Evolutionary conservation across 2,797 vertebrate species (phyloP).

Genomic region (Pampus argenteus): DNA sequence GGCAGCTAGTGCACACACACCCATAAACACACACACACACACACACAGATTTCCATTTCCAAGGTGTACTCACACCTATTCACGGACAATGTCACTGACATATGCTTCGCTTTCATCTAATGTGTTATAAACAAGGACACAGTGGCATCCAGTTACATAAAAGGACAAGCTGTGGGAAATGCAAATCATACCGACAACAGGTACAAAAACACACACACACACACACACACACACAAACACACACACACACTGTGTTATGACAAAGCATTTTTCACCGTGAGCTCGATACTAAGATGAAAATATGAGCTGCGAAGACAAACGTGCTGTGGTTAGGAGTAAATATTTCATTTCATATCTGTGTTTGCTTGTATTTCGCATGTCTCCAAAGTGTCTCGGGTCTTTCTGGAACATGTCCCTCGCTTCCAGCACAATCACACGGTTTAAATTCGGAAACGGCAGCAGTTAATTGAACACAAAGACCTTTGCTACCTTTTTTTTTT

Average conservation of each 20-base stretch:
- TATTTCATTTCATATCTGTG: background rate
- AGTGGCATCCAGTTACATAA: slow-evolving; percentile 41
- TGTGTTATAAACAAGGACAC: slow-evolving; percentile 49
- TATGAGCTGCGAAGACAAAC: background rate
- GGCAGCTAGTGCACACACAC: slow-evolving; percentile 13
- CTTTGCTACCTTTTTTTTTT: too few species aligned
- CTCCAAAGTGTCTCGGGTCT: background rate
- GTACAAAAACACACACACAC: slow-evolving; percentile 1
- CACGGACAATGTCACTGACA: slow-evolving; percentile 41
- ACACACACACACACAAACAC: background rate
- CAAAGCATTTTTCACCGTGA: slow-evolving; percentile 4
- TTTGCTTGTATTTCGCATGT: slow-evolving; percentile 23
- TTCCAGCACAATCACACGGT: background rate
- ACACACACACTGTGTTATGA: slow-evolving; percentile 1
- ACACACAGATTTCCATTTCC: slow-evolving; percentile 22
- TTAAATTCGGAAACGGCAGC: background rate
- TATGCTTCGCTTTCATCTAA: slow-evolving; percentile 43
- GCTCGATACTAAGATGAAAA: background rate
- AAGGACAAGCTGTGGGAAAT: slow-evolving; percentile 21
- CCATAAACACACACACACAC: slow-evolving; percentile 10
- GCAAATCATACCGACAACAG: slow-evolving; percentile 36
- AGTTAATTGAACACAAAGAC: background rate
- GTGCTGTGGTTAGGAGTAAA: background rate
- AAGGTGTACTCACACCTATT: slow-evolving; percentile 44
- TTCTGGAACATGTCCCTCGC: background rate